A percentile compares a stretch with the other conserved stretches of the same genome.
These are phyloP conservation scores for Eleginops maclovinus DNA, from an alignment of 2,113 vertebrate species.

Conservation along the genomic window DNA sequence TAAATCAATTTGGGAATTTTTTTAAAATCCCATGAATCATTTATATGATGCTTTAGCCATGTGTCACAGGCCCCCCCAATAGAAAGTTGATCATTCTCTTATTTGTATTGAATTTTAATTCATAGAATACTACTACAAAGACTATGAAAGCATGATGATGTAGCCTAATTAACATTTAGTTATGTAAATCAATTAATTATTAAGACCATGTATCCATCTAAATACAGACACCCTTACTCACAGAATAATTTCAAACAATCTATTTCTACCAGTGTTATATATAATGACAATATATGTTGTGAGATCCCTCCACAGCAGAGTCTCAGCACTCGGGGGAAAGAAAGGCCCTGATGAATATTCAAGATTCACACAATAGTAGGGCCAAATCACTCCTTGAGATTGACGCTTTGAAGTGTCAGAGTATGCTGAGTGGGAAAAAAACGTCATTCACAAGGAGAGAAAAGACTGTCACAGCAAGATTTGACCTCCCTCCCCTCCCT, in stretches of 20 bases:
- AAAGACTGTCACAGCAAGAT: slow-evolving; percentile 75
- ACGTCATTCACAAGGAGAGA: slow-evolving; percentile 71
- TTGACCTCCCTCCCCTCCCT: slow-evolving; percentile 35
- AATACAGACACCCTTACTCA: neutral
- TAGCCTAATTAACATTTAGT: neutral
- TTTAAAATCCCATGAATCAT: neutral
- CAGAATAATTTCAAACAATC: slow-evolving; percentile 18
- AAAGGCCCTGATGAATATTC: slow-evolving; percentile 80
- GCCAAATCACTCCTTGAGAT: slow-evolving; percentile 58
- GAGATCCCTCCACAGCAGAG: slow-evolving; percentile 48
- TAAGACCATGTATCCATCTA: neutral
- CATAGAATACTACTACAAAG: neutral
- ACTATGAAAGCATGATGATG: neutral
- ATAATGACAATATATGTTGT: neutral
- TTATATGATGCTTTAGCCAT: neutral
- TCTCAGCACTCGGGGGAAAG: slow-evolving; percentile 36
- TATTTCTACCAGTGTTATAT: neutral
- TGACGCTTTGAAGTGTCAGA: slow-evolving; percentile 76
- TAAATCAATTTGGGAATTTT: too few relatives aligned
- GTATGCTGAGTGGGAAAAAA: slow-evolving; percentile 63
- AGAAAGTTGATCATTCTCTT: neutral
- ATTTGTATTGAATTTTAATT: neutral
- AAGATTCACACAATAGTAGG: slow-evolving; percentile 68
- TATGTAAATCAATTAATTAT: neutral
- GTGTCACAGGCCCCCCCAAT: too few relatives aligned